These are phyloP conservation scores for Hemiprocne comata DNA, from an alignment of 2,113 vertebrate species.

Conservation along the genomic window DNA sequence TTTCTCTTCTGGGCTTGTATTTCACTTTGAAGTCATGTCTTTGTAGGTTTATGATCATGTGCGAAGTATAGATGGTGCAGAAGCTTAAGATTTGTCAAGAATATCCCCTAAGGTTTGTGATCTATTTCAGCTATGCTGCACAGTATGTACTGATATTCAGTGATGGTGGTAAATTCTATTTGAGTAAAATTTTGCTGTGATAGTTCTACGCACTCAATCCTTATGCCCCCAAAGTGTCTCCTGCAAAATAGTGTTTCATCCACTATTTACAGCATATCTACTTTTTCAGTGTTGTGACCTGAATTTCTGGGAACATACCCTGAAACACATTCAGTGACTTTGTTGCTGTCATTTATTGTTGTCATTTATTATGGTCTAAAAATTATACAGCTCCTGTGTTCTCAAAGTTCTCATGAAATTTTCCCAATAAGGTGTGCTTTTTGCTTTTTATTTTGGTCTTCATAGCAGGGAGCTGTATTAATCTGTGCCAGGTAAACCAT, in stretches of 20 bases:
- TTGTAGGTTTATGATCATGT: slow-evolving; percentile 43
- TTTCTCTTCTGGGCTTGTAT: slow-evolving; percentile 46
- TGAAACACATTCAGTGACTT: not conserved
- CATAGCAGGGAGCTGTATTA: not conserved
- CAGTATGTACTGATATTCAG: slow-evolving; percentile 15
- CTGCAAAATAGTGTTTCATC: not conserved
- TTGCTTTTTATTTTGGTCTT: not conserved
- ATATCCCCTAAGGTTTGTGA: slow-evolving; percentile 39
- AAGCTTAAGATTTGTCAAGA: slow-evolving; percentile 49
- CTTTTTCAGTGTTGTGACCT: not conserved
- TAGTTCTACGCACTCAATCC: not conserved
- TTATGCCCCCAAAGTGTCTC: not conserved
- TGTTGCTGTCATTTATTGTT: not conserved
- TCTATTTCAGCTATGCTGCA: not conserved
- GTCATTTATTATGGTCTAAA: not conserved
- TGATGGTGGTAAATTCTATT: slow-evolving; percentile 21
- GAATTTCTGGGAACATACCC: slow-evolving; percentile 16
- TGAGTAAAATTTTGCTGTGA: slow-evolving; percentile 21
- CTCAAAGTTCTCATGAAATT: not conserved
- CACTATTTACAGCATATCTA: not conserved
- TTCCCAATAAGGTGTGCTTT: not conserved
- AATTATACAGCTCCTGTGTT: not conserved
- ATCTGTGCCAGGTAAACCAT: not conserved
- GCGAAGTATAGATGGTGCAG: not conserved
- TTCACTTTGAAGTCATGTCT: slow-evolving; percentile 47